A percentile compares a stretch with the other conserved stretches of the same genome.
Conservation (phyloP, 2,797 vertebrate genomes). For the Rhinoraja longicauda region DNA sequence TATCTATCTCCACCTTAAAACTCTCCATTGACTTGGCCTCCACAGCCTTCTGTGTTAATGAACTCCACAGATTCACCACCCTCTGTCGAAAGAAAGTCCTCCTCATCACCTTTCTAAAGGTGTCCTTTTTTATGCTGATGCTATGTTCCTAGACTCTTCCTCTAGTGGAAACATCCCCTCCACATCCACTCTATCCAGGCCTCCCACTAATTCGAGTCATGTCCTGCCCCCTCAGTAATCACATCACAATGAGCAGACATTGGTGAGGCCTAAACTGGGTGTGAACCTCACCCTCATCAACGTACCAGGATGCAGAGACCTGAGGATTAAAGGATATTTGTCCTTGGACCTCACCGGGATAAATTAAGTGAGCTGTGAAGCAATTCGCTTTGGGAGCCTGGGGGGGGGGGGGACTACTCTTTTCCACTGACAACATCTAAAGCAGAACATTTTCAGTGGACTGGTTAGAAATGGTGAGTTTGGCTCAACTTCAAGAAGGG, state of each 20-base stretch:
- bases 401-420: not conserved
- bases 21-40: no score
- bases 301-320: not conserved
- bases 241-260: not conserved
- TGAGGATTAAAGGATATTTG: not conserved
- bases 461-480: not conserved
- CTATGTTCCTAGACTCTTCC: no score
- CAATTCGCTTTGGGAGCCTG: not conserved
- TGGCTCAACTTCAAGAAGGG: not conserved
- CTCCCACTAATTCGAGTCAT: no score
- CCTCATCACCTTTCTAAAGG: no score
- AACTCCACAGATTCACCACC: no score
- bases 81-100: no score
- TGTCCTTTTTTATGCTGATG: no score
- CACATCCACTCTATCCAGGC: no score
- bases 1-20: no score
- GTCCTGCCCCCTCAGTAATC: not conserved
- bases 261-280: not conserved
- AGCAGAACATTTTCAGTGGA: not conserved
- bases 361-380: not conserved
- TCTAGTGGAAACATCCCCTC: no score
- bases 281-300: not conserved
- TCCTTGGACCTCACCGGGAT: not conserved
- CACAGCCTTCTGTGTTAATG: no score
- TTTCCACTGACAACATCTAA: not conserved